Percentiles rank a stretch among this genome's conserved stretches.
These are phyloP conservation scores for Styela clava DNA, from an alignment of 23 tunicate species.

Conservation along the genomic window DNA sequence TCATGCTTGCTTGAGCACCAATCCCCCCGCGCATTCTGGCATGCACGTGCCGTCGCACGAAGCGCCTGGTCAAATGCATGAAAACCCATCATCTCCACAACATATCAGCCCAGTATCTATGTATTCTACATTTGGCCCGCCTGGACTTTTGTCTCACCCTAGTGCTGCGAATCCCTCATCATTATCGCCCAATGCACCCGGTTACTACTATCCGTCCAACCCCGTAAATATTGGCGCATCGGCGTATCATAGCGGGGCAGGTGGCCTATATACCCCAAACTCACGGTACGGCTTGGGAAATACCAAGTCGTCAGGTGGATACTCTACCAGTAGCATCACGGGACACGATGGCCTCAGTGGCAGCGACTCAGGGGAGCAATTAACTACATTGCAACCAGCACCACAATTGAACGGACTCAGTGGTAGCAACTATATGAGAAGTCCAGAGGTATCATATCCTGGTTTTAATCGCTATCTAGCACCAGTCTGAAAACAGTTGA, in stretches of 20 bases:
- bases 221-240: conserved; percentile 6
- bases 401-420: conserved; percentile 38
- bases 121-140: conserved; percentile 29
- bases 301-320: neutral
- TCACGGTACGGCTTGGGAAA: conserved; percentile 7
- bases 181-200: conserved; percentile 16
- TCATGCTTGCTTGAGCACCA: conserved; percentile 4
- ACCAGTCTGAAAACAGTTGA: conserved; percentile 15
- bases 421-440: conserved; percentile 58
- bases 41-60: neutral
- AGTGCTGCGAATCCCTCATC: neutral
- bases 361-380: conserved; percentile 15
- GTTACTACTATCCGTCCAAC: conserved; percentile 19
- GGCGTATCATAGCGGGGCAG: conserved; percentile 25
- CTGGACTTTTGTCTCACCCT: neutral
- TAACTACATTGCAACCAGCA: conserved; percentile 52
- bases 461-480: conserved; percentile 53
- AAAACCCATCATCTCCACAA: conserved; percentile 10
- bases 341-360: neutral
- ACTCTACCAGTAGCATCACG: neutral
- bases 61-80: neutral
- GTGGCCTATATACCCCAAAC: conserved; percentile 9
- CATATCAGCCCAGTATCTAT: conserved; percentile 6
- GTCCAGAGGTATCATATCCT: conserved; percentile 42
- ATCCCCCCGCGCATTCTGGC: conserved; percentile 14